Conservation (phyloP, 1,140 invertebrate species). For the Chrysomallon squamiferum region DNA sequence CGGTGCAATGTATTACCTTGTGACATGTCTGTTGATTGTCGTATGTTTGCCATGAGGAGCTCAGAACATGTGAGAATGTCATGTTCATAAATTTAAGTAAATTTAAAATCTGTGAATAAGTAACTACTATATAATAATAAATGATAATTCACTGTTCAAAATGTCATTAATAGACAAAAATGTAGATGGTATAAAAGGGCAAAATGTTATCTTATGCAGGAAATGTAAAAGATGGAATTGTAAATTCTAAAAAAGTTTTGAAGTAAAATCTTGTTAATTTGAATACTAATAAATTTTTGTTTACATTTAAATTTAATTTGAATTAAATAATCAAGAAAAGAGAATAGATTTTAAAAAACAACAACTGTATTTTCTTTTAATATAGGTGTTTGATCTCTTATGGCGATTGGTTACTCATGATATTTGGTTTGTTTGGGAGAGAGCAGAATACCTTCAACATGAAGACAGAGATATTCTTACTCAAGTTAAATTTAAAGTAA, state of each 20-base stretch:
- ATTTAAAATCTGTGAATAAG: neutral
- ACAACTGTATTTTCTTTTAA: neutral
- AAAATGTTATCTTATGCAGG: no score
- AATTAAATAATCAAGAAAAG: no score
- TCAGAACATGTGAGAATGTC: constrained; percentile 56
- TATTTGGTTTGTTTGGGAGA: constrained; percentile 62
- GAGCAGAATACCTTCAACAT: constrained; percentile 58
- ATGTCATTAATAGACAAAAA: neutral
- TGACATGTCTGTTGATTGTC: constrained; percentile 53
- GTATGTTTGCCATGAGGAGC: constrained; percentile 60
- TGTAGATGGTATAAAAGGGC: no score
- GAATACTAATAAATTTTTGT: no score
- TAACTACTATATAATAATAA: neutral
- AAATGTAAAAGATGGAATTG: no score
- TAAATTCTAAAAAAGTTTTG: no score
- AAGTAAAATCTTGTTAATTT: no score
- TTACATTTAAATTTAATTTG: no score
- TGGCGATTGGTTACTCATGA: constrained; percentile 61
- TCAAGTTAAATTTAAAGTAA: constrained; percentile 58
- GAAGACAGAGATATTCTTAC: constrained; percentile 50
- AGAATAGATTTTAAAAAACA: no score
- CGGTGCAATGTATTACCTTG: constrained; percentile 50
- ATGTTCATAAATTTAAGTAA: neutral
- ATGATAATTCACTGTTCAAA: neutral
- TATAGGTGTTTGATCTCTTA: constrained; percentile 58